Percentiles rank a stretch among this genome's conserved stretches.
Evolutionary conservation across 2,113 vertebrate species (phyloP).

Genomic region (Brienomyrus longianalis): DNA sequence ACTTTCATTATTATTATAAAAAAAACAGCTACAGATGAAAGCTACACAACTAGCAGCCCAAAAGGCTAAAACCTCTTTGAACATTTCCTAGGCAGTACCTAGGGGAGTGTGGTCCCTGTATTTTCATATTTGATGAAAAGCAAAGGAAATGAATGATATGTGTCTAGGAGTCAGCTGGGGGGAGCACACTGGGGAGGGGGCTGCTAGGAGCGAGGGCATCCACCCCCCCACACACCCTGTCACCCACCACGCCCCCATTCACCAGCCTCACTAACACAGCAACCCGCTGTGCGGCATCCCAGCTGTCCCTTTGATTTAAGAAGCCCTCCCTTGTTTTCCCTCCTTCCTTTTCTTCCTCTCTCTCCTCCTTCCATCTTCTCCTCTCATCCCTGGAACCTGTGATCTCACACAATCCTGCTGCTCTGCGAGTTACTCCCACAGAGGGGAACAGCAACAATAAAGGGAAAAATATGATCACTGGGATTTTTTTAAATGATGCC

Average conservation of each 20-base stretch:
- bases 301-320: constrained; percentile 48
- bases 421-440: constrained; percentile 33
- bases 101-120: constrained; percentile 27
- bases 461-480: constrained; percentile 42
- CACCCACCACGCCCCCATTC: constrained; percentile 23
- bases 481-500: constrained; percentile 10
- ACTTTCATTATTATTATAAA: background rate
- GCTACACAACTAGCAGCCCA: constrained; percentile 19
- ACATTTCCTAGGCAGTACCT: constrained; percentile 37
- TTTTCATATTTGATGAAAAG: constrained; percentile 50
- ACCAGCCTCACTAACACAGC: constrained; percentile 39
- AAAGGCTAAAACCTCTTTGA: constrained; percentile 13
- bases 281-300: constrained; percentile 37
- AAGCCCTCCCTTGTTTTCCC: constrained; percentile 24
- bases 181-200: background rate
- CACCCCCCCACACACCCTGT: constrained; percentile 10
- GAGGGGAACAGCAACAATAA: constrained; percentile 51
- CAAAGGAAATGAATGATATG: constrained; percentile 33
- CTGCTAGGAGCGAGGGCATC: background rate
- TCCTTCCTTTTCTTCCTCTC: constrained; percentile 29
- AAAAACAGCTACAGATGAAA: constrained; percentile 24
- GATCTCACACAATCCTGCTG: constrained; percentile 46
- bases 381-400: constrained; percentile 51
- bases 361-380: background rate
- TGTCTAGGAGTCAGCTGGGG: background rate